Evolutionary conservation across 1,140 invertebrate genomes (phyloP), one percentile per base, ranked within the genome.

Genomic region (Vanessa tameamea): DNA sequence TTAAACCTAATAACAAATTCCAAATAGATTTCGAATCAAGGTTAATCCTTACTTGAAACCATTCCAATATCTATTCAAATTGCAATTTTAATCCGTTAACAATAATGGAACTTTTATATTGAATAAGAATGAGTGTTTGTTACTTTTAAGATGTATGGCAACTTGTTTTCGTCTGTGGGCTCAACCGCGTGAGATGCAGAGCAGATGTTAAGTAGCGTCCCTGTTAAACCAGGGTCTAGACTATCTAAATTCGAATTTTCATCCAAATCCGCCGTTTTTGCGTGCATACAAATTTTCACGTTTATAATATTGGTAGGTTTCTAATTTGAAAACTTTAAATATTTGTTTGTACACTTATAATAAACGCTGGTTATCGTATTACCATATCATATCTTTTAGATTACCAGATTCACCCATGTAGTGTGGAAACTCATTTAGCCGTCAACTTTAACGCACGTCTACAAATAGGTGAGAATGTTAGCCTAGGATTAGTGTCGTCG

Each of bases 381-480:
- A 70, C 64, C 63, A 71, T 75, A 75, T 71, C 63, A 71, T 75
- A 75, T 71, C 64, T 71, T 66, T 59, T 64, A 53, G 53, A 65
- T 70, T 59, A 65, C 47, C 63, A 51, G 68, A 66, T 66, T 59
- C 64, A 61, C 68, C 53, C 37, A 55, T 69, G 50, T 67, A 67
- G 15, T 26, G 50, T 67, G 20, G 47, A 53, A 43, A 61, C 20
- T 61, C 68, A 69, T 47, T 20, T 47, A 57, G 37, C 37, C 57
- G 68, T 69, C 68, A 69, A 47, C 37, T 69, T 48, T 69, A 69
- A 61, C 47, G 65, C 47, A 55, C 50, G 57, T 77, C 81, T 80
- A 82, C 80, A 85, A 86, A 85, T 82, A 80, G 82, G 80, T 82
- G 79, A 76, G 80, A 78, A 81, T 82, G 78, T 82, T 80, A 78